phyloP scores from a whole-genome alignment of 2,888 invertebrate species.

The Stenurella melanura region DNA sequence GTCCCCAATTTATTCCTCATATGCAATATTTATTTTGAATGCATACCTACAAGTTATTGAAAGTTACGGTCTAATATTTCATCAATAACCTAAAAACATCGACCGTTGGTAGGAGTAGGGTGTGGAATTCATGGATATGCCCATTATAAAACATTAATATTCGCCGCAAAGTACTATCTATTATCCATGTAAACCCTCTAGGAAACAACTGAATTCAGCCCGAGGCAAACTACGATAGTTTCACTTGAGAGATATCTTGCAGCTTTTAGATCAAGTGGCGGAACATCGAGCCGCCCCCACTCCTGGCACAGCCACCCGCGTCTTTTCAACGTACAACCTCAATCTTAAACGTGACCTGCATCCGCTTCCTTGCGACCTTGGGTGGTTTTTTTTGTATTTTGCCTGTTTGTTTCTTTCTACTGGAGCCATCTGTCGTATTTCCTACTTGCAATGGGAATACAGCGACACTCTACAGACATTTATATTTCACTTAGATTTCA shows the following conservation, averaged over 20 bases:
- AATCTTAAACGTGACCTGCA: constrained; percentile 67
- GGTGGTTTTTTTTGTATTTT: constrained; percentile 57
- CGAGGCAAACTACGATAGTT: constrained; percentile 32
- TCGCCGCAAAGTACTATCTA: constrained; percentile 23
- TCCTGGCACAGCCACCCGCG: constrained; percentile 38
- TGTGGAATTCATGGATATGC: neutral
- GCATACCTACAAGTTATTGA: no score
- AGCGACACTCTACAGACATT: constrained; percentile 64
- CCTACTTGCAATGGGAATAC: constrained; percentile 58
- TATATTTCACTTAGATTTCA: constrained; percentile 68
- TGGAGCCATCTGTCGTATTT: constrained; percentile 59
- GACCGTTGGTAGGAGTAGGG: neutral
- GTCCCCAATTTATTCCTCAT: no score
- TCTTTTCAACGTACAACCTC: constrained; percentile 53
- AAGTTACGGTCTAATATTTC: neutral
- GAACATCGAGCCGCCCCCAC: constrained; percentile 33
- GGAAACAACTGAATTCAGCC: constrained; percentile 31
- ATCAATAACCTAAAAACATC: neutral
- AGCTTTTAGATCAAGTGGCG: constrained; percentile 59
- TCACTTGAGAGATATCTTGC: constrained; percentile 41
- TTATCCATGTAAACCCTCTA: constrained; percentile 23
- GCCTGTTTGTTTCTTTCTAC: constrained; percentile 57
- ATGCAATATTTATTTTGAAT: no score
- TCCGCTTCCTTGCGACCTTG: constrained; percentile 63
- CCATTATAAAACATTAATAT: neutral